Base-by-base conservation (phyloP, 2,113 vertebrate species). In the Catharus fuscescens region DNA sequence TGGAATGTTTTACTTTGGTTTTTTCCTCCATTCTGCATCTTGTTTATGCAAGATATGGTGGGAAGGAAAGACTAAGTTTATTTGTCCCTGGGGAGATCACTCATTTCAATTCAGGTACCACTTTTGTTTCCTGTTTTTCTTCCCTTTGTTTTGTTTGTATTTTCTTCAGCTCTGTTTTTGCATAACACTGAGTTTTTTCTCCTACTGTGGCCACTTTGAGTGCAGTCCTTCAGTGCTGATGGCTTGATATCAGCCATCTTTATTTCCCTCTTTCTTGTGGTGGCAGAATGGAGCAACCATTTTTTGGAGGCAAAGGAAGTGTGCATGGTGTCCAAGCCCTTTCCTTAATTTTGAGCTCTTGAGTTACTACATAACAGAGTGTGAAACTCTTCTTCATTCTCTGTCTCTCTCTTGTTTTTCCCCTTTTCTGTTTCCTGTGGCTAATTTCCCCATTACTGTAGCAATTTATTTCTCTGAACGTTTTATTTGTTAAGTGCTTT, bases 391-490 rank as follows among this genome's bases (percentile, higher is more conserved):
- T 8, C 19, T 69, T 56, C 21, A 16, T 32, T 45, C 10, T 86
- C 5, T 28, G 8, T 61, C 15, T 4, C 5, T 29, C 12, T 6
- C 7, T 29, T 11, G 10, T 28, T 38, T 16, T 23, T 11, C 8
- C 14, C 3, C 0, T 16, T 60, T 34, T 14, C 3, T 26, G 9
- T 52, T 86, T 50, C 8, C 17, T 31, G 7, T 60, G 24, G 10
- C 8, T 71, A 18, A 54, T 48, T 79, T 76, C 24, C 11, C 16
- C 24, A 5, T 12, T 4, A 38, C 15, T 42, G 11, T 57, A 60
- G 5, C 0, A 8, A 12, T 36, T 42, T 21, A 11, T 47, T 53
- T 38, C 28, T 12, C 8, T 2, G 0, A 5, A 3, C 2, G 2
- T 60, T 89, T 77, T 23, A 23, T 60, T 60, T 65, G 18, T 8